Evolutionary conservation across 2,888 invertebrate genomes (phyloP).

Genomic region (Xylota segnis): DNA sequence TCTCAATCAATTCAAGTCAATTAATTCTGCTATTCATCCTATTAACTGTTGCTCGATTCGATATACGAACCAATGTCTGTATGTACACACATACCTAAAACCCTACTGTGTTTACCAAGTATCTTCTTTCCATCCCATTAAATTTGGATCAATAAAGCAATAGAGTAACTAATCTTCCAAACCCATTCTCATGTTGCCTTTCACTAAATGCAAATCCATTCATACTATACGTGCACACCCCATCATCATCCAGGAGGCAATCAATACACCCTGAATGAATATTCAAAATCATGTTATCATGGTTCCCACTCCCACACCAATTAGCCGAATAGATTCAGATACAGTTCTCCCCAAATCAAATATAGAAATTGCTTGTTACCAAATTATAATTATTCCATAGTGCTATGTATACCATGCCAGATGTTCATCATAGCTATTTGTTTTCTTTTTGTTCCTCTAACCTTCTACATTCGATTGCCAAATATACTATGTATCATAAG

Average conservation of each 20-base stretch:
- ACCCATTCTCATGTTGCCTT: not conserved
- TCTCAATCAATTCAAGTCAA: constrained; percentile 11
- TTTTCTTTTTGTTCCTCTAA: too few relatives aligned
- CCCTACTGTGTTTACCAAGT: constrained; percentile 11
- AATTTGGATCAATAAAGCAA: constrained; percentile 33
- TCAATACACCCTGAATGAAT: not conserved
- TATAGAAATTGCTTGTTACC: constrained; percentile 19
- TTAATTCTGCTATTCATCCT: not conserved
- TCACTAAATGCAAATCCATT: not conserved
- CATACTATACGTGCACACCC: not conserved
- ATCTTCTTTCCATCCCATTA: constrained; percentile 46
- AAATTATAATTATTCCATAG: constrained; percentile 29
- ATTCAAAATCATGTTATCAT: constrained; percentile 1
- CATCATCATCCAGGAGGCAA: not conserved
- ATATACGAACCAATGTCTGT: not conserved
- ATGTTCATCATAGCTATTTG: not conserved
- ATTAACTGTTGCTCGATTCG: not conserved
- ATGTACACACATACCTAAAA: not conserved
- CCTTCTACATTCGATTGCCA: constrained; percentile 5
- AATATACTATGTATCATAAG: not conserved
- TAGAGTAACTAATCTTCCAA: constrained; percentile 5
- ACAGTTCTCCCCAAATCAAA: constrained; percentile 24
- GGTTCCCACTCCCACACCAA: constrained; percentile 20
- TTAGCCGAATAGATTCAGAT: constrained; percentile 5
- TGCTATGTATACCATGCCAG: not conserved